A percentile compares a stretch with the other conserved stretches of the same genome.
Conservation (phyloP, 2,888 invertebrate genomes). For the Nephrocerus scutellatus region DNA sequence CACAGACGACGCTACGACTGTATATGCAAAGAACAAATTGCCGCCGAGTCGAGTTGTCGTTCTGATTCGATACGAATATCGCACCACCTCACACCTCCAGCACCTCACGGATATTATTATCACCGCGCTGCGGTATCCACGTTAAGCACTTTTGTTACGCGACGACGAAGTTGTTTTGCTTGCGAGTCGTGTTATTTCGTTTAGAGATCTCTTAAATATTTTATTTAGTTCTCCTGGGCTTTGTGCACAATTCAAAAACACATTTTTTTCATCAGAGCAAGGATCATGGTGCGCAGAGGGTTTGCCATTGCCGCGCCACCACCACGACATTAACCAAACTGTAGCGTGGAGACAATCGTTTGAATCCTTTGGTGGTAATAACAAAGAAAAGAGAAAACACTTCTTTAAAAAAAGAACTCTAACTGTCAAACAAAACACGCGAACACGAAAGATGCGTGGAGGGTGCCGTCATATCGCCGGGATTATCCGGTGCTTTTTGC, state of each 20-base stretch:
- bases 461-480: conserved; percentile 21
- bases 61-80: too few species aligned
- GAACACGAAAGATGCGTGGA: too few species aligned
- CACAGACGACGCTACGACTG: too few species aligned
- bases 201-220: conserved; percentile 40
- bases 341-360: too few species aligned
- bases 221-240: conserved; percentile 43
- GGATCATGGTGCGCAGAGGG: conserved; percentile 3
- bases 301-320: not conserved
- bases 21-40: too few species aligned
- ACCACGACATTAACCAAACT: not conserved
- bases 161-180: not conserved
- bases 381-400: conserved; percentile 27
- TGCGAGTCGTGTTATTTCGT: conserved; percentile 5
- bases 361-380: conserved; percentile 37
- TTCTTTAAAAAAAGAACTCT: conserved; percentile 14
- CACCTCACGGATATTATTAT: too few species aligned
- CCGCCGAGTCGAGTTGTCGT: too few species aligned
- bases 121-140: too few species aligned
- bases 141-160: too few species aligned
- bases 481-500: conserved; percentile 10
- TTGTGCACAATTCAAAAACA: conserved; percentile 32
- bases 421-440: conserved; percentile 4
- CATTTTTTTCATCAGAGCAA: conserved; percentile 33
- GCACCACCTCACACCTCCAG: too few species aligned